A percentile compares a stretch with the other conserved stretches of the same genome.
Conservation (phyloP, 53 echinoderm and acorn worm species). For the Luidia sarsii region DNA sequence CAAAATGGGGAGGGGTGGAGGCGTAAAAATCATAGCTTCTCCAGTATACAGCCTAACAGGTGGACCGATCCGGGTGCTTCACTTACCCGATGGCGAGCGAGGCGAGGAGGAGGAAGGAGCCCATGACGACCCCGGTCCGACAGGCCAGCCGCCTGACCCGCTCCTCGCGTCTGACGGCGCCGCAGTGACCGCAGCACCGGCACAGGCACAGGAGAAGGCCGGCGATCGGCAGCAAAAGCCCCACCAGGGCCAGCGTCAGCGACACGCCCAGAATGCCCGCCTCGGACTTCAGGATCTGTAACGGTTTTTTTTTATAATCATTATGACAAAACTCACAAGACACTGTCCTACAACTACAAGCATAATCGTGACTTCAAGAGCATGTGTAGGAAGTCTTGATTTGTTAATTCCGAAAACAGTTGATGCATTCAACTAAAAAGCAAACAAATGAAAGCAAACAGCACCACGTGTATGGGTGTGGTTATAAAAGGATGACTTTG, state of each 20-base stretch:
- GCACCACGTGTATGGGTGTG: too few species aligned
- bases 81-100: conserved; percentile 26
- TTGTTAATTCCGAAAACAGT: too few species aligned
- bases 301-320: too few species aligned
- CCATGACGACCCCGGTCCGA: conserved; percentile 8
- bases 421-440: too few species aligned
- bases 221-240: conserved; percentile 16
- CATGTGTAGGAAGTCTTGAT: not conserved
- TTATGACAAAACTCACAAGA: too few species aligned
- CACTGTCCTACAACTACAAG: too few species aligned
- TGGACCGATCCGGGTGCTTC: too few species aligned
- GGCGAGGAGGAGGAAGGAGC: not conserved
- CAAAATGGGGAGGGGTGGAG: too few species aligned
- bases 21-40: not conserved
- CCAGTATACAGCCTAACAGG: not conserved
- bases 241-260: not conserved
- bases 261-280: conserved; percentile 25
- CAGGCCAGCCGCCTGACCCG: not conserved
- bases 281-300: conserved; percentile 33
- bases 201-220: conserved; percentile 25
- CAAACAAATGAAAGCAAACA: too few species aligned
- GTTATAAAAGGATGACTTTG: too few species aligned
- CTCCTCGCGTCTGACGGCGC: conserved; percentile 9
- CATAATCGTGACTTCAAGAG: not conserved
- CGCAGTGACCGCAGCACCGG: conserved; percentile 24